Base-by-base conservation (phyloP, 2,797 vertebrate genomes). In the Crocodylus rhombifer region DNA sequence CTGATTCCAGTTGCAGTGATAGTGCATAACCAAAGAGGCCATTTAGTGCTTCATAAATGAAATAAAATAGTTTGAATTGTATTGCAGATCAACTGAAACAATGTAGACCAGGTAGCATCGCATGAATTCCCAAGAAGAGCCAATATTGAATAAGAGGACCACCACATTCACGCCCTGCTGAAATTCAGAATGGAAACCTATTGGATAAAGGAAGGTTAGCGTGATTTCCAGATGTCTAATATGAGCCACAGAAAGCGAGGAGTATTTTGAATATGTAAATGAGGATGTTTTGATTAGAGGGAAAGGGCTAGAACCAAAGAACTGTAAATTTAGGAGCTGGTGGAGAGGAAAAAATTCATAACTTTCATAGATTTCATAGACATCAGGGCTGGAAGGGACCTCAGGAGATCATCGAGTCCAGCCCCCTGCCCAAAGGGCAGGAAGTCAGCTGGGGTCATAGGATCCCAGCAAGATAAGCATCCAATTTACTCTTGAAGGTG, bases 31-130 rank as follows among this genome's bases (percentile, higher is more conserved):
- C 56, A 58, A 62, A 79, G 67, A 28, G 82, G 86, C 1, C 61
- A 36, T 36, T 71, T 42, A 17, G 36, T 14, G 65, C 25, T 84
- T 63, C 58, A 56, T 2, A 0, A 77, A 73, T 2, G 26, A 21
- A 5, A 20, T 21, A 33, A 36, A 64, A 64, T 23, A 64, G 16
- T 26, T 28, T 12, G 14, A 64, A 15, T 64, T 16, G 28, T 28
- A 64, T 28, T 15, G 26, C 25, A 64, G n/a, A 82, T 51, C 28
- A 61, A 10, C 17, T 23, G 20, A 63, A 78, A 17, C 12, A 9
- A n/a, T 0, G 16, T 14, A n/a, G 77, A 33, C 17, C 10, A 2
- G 0, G 16, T 57, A 55, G 65, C 28, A 61, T 56, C 55, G 12
- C 21, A 21, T 42, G 60, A 30, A 55, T 26, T 5, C 28, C 15